Base-by-base conservation (phyloP, 2,888 invertebrate species). In the Protodeltote pygarga region DNA sequence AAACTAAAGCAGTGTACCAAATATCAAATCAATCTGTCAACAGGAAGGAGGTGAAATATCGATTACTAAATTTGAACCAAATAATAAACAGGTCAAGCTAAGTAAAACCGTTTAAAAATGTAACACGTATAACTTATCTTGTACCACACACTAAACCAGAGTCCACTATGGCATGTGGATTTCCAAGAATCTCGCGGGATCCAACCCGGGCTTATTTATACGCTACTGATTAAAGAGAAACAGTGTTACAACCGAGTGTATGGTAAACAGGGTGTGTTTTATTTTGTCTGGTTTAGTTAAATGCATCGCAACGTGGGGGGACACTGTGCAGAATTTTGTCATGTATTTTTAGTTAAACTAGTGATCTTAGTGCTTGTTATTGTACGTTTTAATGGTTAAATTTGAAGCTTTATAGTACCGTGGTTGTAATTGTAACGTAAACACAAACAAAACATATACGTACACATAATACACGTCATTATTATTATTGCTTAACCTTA, bases 151-250 rank as follows among this genome's bases (percentile, higher is more conserved):
- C 28, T 33, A 25, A 35, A 35, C 10, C 13, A 0, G 23, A 38
- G 27, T 35, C 24, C 35, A 44, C 39, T 49, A 47, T 20, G 20
- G 44, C 31, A 31, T 57, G 59, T 39, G 52, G 53, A 59, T 62
- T 59, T 57, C 17, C 37, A 50, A 37, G 46, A 53, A 65, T 53
- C 63, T 50, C 58, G 17, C n/a, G 46, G 44, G 53, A 57, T 31
- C 16, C 31, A 42, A 28, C 28, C 28, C n/a, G 21, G 16, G 46
- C 54, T 60, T 72, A 65, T 74, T 75, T 71, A 71, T 69, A 64
- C 50, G 60, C 53, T 64, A 62, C 62, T 74, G 71, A 74, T 76
- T 76, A 73, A 68, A 64, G 62, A 20, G 46, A 29, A 33, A 42
- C 25, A 28, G 28, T 33, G 20, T 19, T 38, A 27, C 20, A 9